phyloP scores from a whole-genome alignment of 2,113 vertebrate species.

The Morone saxatilis region DNA sequence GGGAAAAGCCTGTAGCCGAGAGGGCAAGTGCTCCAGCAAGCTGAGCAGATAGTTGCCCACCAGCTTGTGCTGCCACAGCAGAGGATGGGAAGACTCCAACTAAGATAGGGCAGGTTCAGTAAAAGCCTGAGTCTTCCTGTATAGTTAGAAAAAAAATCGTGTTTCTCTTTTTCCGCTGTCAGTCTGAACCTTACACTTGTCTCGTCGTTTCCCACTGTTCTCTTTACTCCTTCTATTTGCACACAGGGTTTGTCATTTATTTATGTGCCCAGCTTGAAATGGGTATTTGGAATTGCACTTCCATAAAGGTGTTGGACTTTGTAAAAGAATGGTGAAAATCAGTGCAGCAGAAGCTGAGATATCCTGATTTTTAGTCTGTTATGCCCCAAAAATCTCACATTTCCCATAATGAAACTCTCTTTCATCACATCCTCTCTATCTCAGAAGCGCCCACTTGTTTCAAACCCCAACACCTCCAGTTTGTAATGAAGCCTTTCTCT shows the following conservation, averaged over 20 bases:
- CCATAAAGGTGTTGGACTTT: neutral
- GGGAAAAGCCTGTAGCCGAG: constrained; percentile 86
- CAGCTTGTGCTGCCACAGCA: neutral
- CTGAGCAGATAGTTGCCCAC: constrained; percentile 94
- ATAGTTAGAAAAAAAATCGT: constrained; percentile 8
- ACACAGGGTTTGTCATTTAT: constrained; percentile 32
- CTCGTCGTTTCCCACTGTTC: constrained; percentile 12
- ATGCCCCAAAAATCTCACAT: neutral
- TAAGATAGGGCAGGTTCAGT: constrained; percentile 29
- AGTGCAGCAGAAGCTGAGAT: neutral
- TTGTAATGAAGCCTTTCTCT: neutral
- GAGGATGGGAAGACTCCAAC: constrained; percentile 43
- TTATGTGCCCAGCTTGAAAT: constrained; percentile 29
- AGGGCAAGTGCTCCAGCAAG: constrained; percentile 93
- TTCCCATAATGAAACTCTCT: no score
- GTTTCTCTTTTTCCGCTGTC: constrained; percentile 10
- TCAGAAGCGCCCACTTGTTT: neutral
- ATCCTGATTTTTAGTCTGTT: neutral
- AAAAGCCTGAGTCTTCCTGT: constrained; percentile 59
- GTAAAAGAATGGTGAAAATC: neutral
- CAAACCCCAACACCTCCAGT: no score
- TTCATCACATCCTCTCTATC: neutral
- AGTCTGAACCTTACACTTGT: constrained; percentile 21
- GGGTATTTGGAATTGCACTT: neutral
- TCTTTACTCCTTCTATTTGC: constrained; percentile 27